Evolutionary conservation across 2,888 invertebrate species (phyloP).

Genomic region (Drosophila mulleri): DNA sequence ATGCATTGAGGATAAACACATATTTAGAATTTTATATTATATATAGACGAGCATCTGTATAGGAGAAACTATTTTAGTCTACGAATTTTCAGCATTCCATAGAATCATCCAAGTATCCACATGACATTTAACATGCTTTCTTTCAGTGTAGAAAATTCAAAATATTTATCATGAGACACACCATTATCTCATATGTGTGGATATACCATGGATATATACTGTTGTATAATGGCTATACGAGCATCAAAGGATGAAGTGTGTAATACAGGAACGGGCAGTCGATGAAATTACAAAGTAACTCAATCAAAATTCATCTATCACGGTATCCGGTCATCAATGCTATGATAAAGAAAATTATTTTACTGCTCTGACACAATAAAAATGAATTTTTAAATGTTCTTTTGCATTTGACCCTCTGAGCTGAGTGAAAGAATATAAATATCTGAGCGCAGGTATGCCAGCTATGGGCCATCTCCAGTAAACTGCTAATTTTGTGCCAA

Average conservation of each 20-base stretch:
- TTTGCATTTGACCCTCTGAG: background rate
- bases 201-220: background rate
- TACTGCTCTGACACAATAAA: background rate
- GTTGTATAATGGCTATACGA: background rate
- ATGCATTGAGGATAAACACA: no score
- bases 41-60: background rate
- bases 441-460: background rate
- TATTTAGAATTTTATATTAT: background rate
- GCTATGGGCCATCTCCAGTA: slow-evolving; percentile 16
- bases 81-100: background rate
- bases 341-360: background rate
- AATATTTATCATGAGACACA: background rate
- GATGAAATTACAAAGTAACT: background rate
- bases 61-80: background rate
- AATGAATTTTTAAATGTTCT: background rate
- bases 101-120: background rate
- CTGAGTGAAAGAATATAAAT: background rate
- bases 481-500: slow-evolving; percentile 18
- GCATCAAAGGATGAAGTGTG: background rate
- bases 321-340: background rate
- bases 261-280: no score
- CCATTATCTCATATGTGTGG: background rate
- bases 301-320: background rate
- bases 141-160: background rate
- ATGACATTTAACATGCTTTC: background rate